A percentile compares a stretch with the other conserved stretches of the same genome.
phyloP scores from a whole-genome alignment of 1,140 invertebrate species.

The Littorina saxatilis region DNA sequence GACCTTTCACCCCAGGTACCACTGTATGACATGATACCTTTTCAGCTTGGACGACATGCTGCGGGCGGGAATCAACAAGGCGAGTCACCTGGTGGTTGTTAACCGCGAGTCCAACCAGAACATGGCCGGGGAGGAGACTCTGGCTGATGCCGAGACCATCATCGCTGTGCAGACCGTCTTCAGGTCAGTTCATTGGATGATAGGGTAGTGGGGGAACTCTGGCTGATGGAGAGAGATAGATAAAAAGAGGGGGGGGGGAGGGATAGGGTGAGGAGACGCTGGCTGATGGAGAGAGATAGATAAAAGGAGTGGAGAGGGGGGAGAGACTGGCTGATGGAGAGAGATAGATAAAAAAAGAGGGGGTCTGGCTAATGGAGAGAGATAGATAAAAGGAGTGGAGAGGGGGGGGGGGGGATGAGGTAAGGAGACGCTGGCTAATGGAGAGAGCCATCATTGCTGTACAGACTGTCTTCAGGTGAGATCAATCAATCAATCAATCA shows the following conservation, averaged over 20 bases:
- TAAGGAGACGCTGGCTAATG: too few relatives aligned
- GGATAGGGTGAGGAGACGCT: neutral
- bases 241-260: neutral
- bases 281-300: neutral
- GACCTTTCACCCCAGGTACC: too few relatives aligned
- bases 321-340: neutral
- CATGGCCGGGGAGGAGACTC: constrained; percentile 93
- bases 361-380: too few relatives aligned
- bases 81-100: constrained; percentile 99
- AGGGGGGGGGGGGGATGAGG: neutral
- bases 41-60: constrained; percentile 94
- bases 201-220: too few relatives aligned
- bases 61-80: constrained; percentile 94
- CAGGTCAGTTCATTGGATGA: constrained; percentile 82
- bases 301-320: too few relatives aligned
- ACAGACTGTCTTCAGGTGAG: neutral
- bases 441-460: neutral
- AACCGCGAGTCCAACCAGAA: constrained; percentile 95
- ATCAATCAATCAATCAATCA: too few relatives aligned
- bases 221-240: too few relatives aligned
- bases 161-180: constrained; percentile 99
- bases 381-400: neutral
- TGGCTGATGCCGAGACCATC: constrained; percentile 98
- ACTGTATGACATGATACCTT: too few relatives aligned
- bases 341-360: neutral